Evolutionary conservation across 2,113 vertebrate species (phyloP).

Genomic region (Harpagus bidentatus): DNA sequence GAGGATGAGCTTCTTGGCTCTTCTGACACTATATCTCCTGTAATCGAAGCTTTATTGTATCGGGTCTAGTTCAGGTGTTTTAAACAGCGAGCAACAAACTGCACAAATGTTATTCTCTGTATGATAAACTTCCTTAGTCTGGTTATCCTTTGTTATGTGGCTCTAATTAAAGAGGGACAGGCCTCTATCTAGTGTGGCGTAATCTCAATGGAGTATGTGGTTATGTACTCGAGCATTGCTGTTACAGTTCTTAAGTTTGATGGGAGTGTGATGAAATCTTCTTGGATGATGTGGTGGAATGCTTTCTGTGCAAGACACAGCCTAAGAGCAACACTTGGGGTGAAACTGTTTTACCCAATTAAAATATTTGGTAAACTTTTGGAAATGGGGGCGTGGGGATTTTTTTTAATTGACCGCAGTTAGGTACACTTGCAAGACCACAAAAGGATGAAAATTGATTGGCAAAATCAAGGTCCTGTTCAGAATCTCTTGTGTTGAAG

Average conservation of each 20-base stretch:
- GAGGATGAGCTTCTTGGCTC: neutral
- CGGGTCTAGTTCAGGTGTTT: neutral
- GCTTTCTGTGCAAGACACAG: neutral
- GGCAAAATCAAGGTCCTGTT: neutral
- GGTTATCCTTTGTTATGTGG: neutral
- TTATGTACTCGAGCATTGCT: neutral
- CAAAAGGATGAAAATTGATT: neutral
- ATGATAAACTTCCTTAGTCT: neutral
- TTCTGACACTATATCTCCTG: neutral
- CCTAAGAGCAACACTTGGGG: neutral
- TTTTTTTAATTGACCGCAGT: neutral
- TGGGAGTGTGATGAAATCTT: neutral
- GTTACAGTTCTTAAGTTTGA: neutral
- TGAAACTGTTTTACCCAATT: neutral
- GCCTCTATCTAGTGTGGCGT: neutral
- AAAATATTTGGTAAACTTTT: neutral
- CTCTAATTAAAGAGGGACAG: neutral
- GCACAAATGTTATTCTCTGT: neutral
- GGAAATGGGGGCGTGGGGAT: fast-evolving
- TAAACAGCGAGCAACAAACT: neutral
- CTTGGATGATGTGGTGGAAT: neutral
- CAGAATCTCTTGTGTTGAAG: neutral
- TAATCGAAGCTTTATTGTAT: neutral
- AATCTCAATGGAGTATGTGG: neutral
- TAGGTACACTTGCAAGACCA: neutral